These are phyloP conservation scores for Clavelina lepadiformis DNA, from an alignment of 23 tunicate genomes.

Conservation along the genomic window DNA sequence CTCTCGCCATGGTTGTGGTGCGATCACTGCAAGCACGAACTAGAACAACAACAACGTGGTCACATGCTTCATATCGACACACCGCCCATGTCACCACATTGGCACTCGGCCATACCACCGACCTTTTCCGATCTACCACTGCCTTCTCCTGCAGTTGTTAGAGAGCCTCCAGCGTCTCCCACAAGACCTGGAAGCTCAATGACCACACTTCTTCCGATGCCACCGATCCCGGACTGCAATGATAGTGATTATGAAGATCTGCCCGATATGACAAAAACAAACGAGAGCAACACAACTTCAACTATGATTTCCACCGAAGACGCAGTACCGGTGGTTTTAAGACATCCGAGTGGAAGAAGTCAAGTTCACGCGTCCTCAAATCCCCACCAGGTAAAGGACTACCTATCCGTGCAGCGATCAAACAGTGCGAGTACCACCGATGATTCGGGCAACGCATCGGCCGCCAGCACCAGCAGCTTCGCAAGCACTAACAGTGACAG, in stretches of 20 bases:
- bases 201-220: constrained; percentile 74
- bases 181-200: background rate
- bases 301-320: constrained; percentile 46
- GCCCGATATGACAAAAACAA: constrained; percentile 6
- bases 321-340: constrained; percentile 42
- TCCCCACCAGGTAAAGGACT: background rate
- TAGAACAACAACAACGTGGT: constrained; percentile 31
- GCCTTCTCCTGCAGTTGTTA: constrained; percentile 41
- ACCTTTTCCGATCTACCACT: constrained; percentile 62
- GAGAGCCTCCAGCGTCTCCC: constrained; percentile 5
- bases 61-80: background rate
- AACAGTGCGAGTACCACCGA: constrained; percentile 58
- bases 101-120: constrained; percentile 45
- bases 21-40: constrained; percentile 64
- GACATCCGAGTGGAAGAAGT: constrained; percentile 3
- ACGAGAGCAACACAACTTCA: constrained; percentile 7
- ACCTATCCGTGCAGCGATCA: constrained; percentile 17
- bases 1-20: constrained; percentile 57
- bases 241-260: constrained; percentile 87
- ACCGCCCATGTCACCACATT: constrained; percentile 30
- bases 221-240: constrained; percentile 63
- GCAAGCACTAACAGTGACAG: constrained; percentile 64
- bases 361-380: background rate
- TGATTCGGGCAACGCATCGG: constrained; percentile 93
- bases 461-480: constrained; percentile 73